These are phyloP conservation scores for Puma concolor DNA, from an alignment of 2,113 vertebrate species.

Conservation along the genomic window DNA sequence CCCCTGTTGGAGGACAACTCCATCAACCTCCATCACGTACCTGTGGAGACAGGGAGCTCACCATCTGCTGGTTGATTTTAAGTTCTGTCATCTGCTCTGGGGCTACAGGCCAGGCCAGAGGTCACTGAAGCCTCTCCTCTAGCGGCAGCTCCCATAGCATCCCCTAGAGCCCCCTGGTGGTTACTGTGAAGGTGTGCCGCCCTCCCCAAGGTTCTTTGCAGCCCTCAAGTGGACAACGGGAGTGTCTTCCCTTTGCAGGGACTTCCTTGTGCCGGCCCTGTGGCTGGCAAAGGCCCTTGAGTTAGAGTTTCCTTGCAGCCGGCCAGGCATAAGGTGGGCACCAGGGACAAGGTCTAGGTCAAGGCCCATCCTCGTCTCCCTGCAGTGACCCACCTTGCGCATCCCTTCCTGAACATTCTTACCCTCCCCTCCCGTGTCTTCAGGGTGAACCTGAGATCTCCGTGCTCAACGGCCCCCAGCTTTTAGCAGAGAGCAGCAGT, in stretches of 20 bases:
- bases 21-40: background rate
- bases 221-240: background rate
- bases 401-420: background rate
- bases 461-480: background rate
- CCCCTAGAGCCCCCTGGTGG: conserved; percentile 49
- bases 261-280: background rate
- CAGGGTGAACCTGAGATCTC: background rate
- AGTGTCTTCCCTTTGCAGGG: background rate
- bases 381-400: background rate
- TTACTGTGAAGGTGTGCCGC: background rate
- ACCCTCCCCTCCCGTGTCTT: background rate
- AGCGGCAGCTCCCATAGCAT: background rate
- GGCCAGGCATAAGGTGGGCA: background rate
- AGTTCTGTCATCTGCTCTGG: background rate
- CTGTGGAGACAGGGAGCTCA: background rate
- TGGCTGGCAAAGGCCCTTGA: background rate
- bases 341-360: background rate
- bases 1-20: background rate
- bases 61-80: background rate
- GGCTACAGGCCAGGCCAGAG: background rate
- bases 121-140: background rate
- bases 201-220: background rate
- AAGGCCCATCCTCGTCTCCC: background rate
- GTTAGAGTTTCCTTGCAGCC: background rate
- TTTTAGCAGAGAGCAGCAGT: conserved; percentile 28